phyloP scores from a whole-genome alignment of 23 tunicate genomes.

The Ciona savignyi region DNA sequence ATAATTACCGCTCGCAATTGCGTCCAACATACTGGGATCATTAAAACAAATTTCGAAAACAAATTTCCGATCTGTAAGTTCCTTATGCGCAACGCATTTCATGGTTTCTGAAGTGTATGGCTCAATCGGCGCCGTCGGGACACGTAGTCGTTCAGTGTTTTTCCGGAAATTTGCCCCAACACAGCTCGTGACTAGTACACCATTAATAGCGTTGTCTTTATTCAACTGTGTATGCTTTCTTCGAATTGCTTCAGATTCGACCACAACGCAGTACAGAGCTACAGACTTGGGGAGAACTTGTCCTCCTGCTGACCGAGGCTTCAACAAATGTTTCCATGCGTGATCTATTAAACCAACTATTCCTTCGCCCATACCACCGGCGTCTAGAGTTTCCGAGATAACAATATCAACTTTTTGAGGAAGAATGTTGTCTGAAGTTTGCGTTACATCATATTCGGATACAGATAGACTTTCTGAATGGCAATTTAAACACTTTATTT shows the following conservation, averaged over 20 bases:
- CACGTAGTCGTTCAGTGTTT: background rate
- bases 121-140: conserved; percentile 13
- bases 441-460: background rate
- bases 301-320: conserved; percentile 47
- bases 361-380: conserved; percentile 80
- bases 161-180: conserved; percentile 18
- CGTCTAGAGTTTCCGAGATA: conserved; percentile 76
- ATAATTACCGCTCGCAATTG: conserved; percentile 12
- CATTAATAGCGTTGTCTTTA: background rate
- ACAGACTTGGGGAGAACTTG: conserved; percentile 56
- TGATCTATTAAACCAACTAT: conserved; percentile 43
- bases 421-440: background rate
- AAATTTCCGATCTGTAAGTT: conserved; percentile 12
- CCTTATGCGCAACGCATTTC: conserved; percentile 21
- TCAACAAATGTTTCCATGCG: conserved; percentile 69
- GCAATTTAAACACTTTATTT: conserved; percentile 14
- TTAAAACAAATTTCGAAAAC: conserved; percentile 42
- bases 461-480: conserved; percentile 41
- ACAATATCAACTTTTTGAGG: conserved; percentile 36
- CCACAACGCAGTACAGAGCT: conserved; percentile 22
- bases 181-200: conserved; percentile 37
- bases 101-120: conserved; percentile 79
- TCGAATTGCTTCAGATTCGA: conserved; percentile 41
- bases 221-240: conserved; percentile 22
- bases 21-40: conserved; percentile 34